Evolutionary conservation across 2,888 invertebrate genomes (phyloP), one percentile per base, ranked within the genome.

Genomic region (Xylota sylvarum): DNA sequence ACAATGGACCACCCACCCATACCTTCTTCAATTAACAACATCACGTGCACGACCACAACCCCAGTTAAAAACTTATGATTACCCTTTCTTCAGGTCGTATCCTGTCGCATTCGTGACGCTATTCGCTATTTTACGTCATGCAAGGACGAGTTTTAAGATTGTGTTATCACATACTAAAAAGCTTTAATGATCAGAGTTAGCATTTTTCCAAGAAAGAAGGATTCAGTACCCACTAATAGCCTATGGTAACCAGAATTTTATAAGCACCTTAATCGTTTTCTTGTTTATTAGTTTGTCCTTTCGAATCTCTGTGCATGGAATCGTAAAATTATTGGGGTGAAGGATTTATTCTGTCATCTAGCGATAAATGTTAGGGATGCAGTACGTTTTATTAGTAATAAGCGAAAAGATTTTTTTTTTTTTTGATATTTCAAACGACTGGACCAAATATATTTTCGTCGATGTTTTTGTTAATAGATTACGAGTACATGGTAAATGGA

Each of bases 161-260:
- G n/a, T 70, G 7, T 70, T 58, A 70, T 70, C 56, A 19, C 56
- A 19, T 23, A 56, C 70, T 56, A 32, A 70, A 56, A 43, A 46
- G 56, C 12, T 46, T 56, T 56, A 32, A 46, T 56, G 43, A 69
- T 56, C 40, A 32, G 43, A 14, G n/a, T 35, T 35, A 23, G 50
- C n/a, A 55, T 50, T 35, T 35, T 19, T 32, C 0, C 1, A 6
- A 32, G 14, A 30, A 37, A n/a, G 3, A 12, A 17, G 30, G 23
- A 37, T 17, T 55, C 27, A 17, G 10, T 40, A 17, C 43, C 55
- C 14, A 40, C 43, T 46, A 48, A 17, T 46, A 43, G 12, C 17
- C 14, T 27, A 10, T 40, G 35, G 32, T 2, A 50, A 50, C 30
- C 43, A n/a, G 46, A 56, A 56, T 46, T 56, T 56, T 46, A 19